These are phyloP conservation scores for Microchirus variegatus DNA, from an alignment of 2,797 vertebrate genomes.

Conservation along the genomic window DNA sequence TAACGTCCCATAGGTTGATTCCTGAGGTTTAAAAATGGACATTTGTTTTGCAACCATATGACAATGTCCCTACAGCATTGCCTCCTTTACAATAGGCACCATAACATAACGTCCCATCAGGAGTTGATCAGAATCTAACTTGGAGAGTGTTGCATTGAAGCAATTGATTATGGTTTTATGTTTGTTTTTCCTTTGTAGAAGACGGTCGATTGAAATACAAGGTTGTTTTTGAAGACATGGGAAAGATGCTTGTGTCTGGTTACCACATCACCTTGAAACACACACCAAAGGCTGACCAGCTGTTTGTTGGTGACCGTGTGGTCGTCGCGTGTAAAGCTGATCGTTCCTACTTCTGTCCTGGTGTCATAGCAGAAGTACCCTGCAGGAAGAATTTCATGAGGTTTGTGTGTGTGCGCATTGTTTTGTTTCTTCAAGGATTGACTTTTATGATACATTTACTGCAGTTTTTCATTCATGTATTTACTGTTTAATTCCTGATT, in stretches of 20 bases:
- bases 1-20: too few species aligned
- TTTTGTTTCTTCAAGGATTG: neutral
- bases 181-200: slow-evolving; percentile 19
- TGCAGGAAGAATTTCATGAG: slow-evolving; percentile 88
- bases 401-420: slow-evolving; percentile 25
- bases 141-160: neutral
- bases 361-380: slow-evolving; percentile 89
- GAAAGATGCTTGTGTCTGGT: slow-evolving; percentile 86
- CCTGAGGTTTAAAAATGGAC: too few species aligned
- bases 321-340: slow-evolving; percentile 82
- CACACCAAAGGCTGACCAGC: slow-evolving; percentile 70
- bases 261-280: slow-evolving; percentile 88
- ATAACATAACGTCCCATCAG: too few species aligned
- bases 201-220: slow-evolving; percentile 81
- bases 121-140: too few species aligned
- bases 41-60: too few species aligned
- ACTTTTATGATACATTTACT: neutral
- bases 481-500: neutral
- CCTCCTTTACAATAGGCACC: too few species aligned
- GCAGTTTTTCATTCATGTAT: neutral
- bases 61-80: too few species aligned
- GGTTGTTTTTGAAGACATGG: slow-evolving; percentile 87
- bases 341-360: slow-evolving; percentile 80
- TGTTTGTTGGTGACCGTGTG: slow-evolving; percentile 87
- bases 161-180: neutral